Percentiles rank a stretch among this genome's conserved stretches.
phyloP scores from a whole-genome alignment of 1,140 invertebrate genomes.

The Neoseiulus cucumeris region DNA sequence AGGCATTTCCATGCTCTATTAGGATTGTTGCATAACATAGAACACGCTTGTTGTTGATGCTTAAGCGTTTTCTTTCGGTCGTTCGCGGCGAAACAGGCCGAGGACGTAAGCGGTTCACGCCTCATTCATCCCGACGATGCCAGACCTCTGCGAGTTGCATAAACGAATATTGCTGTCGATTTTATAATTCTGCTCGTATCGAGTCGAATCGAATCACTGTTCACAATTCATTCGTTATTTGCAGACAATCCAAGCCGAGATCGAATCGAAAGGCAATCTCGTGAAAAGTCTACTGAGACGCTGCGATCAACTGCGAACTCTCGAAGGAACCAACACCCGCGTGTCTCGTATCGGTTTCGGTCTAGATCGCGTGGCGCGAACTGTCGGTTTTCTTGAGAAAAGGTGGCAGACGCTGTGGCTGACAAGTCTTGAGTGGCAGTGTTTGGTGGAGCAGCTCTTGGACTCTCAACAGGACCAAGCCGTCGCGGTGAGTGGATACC shows the following conservation, averaged over 20 bases:
- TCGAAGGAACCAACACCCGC: conserved; percentile 15
- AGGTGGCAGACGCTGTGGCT: conserved; percentile 72
- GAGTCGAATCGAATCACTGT: conserved; percentile 9
- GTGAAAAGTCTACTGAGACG: conserved; percentile 52
- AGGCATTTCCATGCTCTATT: too few relatives aligned
- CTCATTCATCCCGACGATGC: too few relatives aligned
- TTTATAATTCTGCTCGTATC: background rate
- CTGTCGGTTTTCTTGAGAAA: conserved; percentile 43
- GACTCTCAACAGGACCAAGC: background rate
- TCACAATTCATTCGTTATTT: conserved; percentile 16
- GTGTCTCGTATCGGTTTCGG: conserved; percentile 7
- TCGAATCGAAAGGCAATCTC: conserved; percentile 59
- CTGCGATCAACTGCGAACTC: conserved; percentile 34
- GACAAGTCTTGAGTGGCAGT: conserved; percentile 68
- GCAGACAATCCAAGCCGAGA: conserved; percentile 59
- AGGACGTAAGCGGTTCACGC: too few relatives aligned
- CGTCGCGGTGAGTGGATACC: too few relatives aligned
- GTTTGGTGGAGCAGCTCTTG: conserved; percentile 45
- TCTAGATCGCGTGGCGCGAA: conserved; percentile 20
- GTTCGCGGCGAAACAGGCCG: too few relatives aligned
- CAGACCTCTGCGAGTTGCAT: too few relatives aligned
- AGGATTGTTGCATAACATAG: too few relatives aligned
- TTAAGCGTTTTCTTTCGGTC: too few relatives aligned
- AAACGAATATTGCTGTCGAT: too few relatives aligned
- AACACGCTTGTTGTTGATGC: too few relatives aligned